Evolutionary conservation across 2,113 vertebrate genomes (phyloP).

Genomic region (Crotalus horridus): DNA sequence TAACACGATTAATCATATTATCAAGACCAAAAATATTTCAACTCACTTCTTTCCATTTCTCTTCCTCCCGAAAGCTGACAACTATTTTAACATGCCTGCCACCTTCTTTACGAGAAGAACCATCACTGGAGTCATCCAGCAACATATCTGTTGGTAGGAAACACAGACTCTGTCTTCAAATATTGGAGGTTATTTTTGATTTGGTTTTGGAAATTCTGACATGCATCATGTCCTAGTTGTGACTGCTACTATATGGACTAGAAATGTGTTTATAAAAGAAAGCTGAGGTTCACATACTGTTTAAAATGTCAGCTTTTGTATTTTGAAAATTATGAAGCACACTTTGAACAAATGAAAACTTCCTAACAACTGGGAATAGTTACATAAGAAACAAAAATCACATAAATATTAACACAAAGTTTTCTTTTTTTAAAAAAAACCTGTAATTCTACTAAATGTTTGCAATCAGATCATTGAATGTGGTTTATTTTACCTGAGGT

Average conservation of each 20-base stretch:
- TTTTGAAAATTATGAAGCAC: not conserved
- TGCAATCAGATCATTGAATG: conserved; percentile 54
- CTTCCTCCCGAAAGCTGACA: conserved; percentile 83
- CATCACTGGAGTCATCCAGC: conserved; percentile 87
- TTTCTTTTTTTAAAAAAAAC: conserved; percentile 19
- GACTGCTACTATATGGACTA: not conserved
- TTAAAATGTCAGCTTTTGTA: not conserved
- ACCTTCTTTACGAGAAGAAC: conserved; percentile 86
- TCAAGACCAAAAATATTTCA: not conserved
- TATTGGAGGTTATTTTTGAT: not conserved
- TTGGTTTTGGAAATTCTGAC: not conserved
- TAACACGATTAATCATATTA: not conserved
- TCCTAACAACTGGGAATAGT: not conserved
- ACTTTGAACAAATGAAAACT: conserved; percentile 34
- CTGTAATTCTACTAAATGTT: conserved; percentile 25
- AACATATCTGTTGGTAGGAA: conserved; percentile 85
- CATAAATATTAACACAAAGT: conserved; percentile 33
- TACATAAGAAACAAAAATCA: conserved; percentile 33
- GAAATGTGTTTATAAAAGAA: not conserved
- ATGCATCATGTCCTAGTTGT: not conserved
- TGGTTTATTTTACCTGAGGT: conserved; percentile 54
- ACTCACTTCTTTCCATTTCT: conserved; percentile 89
- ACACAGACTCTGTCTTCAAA: conserved; percentile 37
- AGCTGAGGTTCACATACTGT: not conserved
- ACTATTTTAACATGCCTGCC: conserved; percentile 92